Base-by-base conservation (phyloP, 2,888 invertebrate species). In the Sminthurinus aureus region DNA sequence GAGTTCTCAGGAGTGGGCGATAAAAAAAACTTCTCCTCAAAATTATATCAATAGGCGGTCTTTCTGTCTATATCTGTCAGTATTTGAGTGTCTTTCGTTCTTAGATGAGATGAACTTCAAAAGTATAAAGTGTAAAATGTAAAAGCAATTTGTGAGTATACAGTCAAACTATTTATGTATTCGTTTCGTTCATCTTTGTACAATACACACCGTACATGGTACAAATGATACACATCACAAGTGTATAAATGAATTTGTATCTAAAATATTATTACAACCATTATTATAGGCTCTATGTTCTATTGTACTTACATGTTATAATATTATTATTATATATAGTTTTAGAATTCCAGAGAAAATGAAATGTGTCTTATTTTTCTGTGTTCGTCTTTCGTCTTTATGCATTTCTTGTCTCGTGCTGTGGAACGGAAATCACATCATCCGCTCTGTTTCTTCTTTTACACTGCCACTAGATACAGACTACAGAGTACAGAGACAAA, bases 11-110 rank as follows among this genome's bases (percentile, higher is more conserved):
- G 86, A 78, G 84, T 83, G 83, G 85, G 85, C 85, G 85, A 85
- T 84, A 85, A 84, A 87, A 87, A 83, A 84, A 86, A 83, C 38
- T 38, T 83, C 81, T 83, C 84, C 84, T 86, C 85, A 82, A 86
- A 88, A 88, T 88, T 88, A 88, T 85, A 85, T 80, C 87, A 85
- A 84, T 87, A 88, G 88, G 88, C 85, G 88, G 88, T 88, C 88
- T 22, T 24, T 71, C 13, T 71, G 1, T 71, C 26, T 24, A 11
- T 15, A 15, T 24, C 24, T 71, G 24, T 24, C 26, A 9, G 9
- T 26, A 58, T 58, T 58, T 58, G 58, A 18, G 9, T 58, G 77
- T 76, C 71, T 78, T 74, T 52, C 74, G 38, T 38, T 38, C 38
- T 38, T 38, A 38, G 38, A 4, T 38, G 79, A 75, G 80, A 67